Percentiles rank a stretch among this genome's conserved stretches.
These are phyloP conservation scores for Sander vitreus DNA, from an alignment of 2,113 vertebrate genomes.

Conservation along the genomic window DNA sequence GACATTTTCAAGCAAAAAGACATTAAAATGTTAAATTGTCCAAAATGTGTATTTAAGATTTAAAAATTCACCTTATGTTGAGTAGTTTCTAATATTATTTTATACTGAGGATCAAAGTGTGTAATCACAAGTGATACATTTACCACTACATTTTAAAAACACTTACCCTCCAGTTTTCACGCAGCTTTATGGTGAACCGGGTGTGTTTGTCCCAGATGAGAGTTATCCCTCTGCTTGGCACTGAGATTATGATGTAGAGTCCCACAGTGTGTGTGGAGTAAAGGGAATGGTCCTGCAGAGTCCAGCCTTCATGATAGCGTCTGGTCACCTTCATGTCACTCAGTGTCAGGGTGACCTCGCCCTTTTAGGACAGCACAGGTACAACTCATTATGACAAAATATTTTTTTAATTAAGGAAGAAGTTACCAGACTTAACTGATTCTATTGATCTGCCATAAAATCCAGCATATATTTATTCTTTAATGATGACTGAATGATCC, in stretches of 20 bases:
- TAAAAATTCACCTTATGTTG: neutral
- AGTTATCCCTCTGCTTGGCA: slow-evolving; percentile 77
- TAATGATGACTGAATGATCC: no score
- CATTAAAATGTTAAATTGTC: neutral
- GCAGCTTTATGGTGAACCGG: slow-evolving; percentile 81
- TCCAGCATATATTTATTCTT: no score
- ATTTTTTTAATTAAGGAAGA: no score
- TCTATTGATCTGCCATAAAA: no score
- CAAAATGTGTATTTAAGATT: neutral
- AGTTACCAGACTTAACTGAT: no score
- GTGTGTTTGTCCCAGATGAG: slow-evolving; percentile 91
- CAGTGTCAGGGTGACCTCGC: slow-evolving; percentile 66
- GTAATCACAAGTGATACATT: neutral
- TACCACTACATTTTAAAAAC: neutral
- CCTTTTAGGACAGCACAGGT: slow-evolving; percentile 52
- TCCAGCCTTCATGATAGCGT: slow-evolving; percentile 12
- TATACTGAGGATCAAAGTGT: neutral
- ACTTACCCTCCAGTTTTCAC: slow-evolving; percentile 83
- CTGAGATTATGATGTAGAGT: slow-evolving; percentile 85
- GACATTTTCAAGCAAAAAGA: neutral
- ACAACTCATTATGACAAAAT: neutral
- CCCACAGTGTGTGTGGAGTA: slow-evolving; percentile 85
- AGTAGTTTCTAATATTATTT: neutral
- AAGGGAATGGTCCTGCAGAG: slow-evolving; percentile 26
- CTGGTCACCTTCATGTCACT: slow-evolving; percentile 74